Base-by-base conservation (phyloP, 2,888 invertebrate species). In the Charanyca ferruginea region DNA sequence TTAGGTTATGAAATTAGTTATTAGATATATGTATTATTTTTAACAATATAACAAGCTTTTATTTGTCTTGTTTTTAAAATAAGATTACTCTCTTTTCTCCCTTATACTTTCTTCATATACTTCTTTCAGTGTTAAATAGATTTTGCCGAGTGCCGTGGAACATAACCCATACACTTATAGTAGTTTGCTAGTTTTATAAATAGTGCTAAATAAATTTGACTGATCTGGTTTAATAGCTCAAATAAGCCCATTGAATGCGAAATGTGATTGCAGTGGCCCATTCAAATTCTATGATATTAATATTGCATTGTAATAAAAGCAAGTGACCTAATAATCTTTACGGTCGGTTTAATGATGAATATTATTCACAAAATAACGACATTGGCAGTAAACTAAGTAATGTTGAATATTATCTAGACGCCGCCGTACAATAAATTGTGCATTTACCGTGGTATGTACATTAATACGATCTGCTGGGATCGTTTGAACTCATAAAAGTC, bases 401-500 rank as follows among this genome's bases (percentile, higher is more conserved):
- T 58, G 7, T 41, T 73, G 18, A 23, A 47, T 76, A 69, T 61
- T 55, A 70, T 57, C n/a, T 45, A n/a, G 9, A 60, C 4, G 25
- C 32, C 32, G 32, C 4, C 44, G 44, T n/a, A 42, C 25, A 54
- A 42, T 75, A 72, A 75, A 73, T 20, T 75, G 13, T 55, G 23
- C 47, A 65, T 64, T 52, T 60, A 45, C 28, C 25, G n/a, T 28
- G 20, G 22, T 32, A 11, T 1, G 38, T 42, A 35, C 20, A 35
- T 60, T 55, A 23, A 55, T 52, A 42, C 45, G 28, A 47, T 47
- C 28, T 41, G 16, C 28, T 64, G 9, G 8, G 16, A 60, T 73
- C n/a, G 32, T 60, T 63, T 53, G 18, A 44, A 77, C 42, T 66
- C 59, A 53, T 63, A 66, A 75, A 77, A 77, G 28, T 51, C 51